These are phyloP conservation scores for Phasia obesa DNA, from an alignment of 2,888 invertebrate species.

Conservation along the genomic window DNA sequence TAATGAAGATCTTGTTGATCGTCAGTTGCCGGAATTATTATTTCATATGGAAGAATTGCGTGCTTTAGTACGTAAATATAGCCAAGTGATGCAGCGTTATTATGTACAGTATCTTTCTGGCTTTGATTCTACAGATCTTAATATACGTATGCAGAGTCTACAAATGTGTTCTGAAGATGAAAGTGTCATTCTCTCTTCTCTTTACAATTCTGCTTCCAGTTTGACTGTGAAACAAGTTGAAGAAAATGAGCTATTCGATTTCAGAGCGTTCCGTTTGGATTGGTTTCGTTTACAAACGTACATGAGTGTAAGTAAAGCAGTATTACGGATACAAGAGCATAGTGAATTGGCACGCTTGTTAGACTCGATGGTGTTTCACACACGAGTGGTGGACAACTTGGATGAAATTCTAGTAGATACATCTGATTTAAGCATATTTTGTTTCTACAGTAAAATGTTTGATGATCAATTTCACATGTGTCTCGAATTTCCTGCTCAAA, in stretches of 20 bases:
- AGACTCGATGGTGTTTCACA: slow-evolving; percentile 98
- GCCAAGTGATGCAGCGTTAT: slow-evolving; percentile 98
- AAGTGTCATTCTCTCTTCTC: slow-evolving; percentile 94
- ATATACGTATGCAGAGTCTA: slow-evolving; percentile 91
- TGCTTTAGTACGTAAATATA: slow-evolving; percentile 96
- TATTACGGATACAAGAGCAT: slow-evolving; percentile 91
- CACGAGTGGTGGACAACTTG: slow-evolving; percentile 98
- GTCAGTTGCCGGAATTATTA: slow-evolving; percentile 97
- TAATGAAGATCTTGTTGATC: slow-evolving; percentile 95
- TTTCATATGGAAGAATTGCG: slow-evolving; percentile 99
- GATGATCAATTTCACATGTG: slow-evolving; percentile 99
- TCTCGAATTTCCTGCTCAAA: slow-evolving; percentile 98
- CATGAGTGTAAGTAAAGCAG: slow-evolving; percentile 92
- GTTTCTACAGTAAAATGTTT: slow-evolving; percentile 98
- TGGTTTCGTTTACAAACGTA: slow-evolving; percentile 99
- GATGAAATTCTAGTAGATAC: slow-evolving; percentile 98
- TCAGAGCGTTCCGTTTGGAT: slow-evolving; percentile 96
- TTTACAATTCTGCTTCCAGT: slow-evolving; percentile 93
- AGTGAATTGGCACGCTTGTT: slow-evolving; percentile 94
- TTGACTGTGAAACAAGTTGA: slow-evolving; percentile 97
- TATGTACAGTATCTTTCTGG: slow-evolving; percentile 98
- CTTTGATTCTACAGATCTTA: slow-evolving; percentile 96
- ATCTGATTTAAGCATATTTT: slow-evolving; percentile 98
- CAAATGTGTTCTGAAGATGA: slow-evolving; percentile 96
- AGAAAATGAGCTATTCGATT: slow-evolving; percentile 97